Conservation (phyloP, 1,140 invertebrate species). For the Drosophila yakuba region DNA sequence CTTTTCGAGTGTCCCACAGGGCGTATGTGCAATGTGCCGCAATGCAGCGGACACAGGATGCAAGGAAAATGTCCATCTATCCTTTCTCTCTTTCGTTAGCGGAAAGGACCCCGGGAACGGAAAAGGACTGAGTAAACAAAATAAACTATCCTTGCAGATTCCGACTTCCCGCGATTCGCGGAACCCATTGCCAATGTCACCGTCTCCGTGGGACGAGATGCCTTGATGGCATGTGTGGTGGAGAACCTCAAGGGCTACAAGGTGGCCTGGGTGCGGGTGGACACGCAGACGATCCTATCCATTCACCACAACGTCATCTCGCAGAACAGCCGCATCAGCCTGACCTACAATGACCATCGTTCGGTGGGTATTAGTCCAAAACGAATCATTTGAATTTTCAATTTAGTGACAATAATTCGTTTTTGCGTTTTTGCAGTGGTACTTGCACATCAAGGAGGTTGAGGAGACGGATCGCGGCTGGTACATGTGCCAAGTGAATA, state of each 20-base stretch:
- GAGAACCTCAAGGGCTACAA: conserved; percentile 95
- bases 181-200: conserved; percentile 97
- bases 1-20: conserved; percentile 28
- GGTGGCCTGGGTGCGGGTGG: conserved; percentile 96
- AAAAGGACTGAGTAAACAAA: conserved; percentile 27
- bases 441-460: conserved; percentile 92
- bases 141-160: conserved; percentile 83
- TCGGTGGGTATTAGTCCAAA: conserved; percentile 84
- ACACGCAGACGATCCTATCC: conserved; percentile 95
- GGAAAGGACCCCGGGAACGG: conserved; percentile 6
- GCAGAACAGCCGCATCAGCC: conserved; percentile 93
- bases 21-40: conserved; percentile 63
- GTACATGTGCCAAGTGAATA: conserved; percentile 85
- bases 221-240: conserved; percentile 96
- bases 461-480: conserved; percentile 93
- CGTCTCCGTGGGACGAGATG: conserved; percentile 94
- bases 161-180: conserved; percentile 91
- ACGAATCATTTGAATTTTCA: too few species aligned
- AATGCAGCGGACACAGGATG: conserved; percentile 33
- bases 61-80: conserved; percentile 22
- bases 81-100: neutral
- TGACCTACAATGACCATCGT: conserved; percentile 94
- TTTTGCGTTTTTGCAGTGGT: conserved; percentile 86
- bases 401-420: neutral
- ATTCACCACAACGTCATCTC: conserved; percentile 96